A percentile compares a stretch with the other conserved stretches of the same genome.
Evolutionary conservation across 2,797 vertebrate genomes (phyloP).

Genomic region (Enteromius paludinosus): DNA sequence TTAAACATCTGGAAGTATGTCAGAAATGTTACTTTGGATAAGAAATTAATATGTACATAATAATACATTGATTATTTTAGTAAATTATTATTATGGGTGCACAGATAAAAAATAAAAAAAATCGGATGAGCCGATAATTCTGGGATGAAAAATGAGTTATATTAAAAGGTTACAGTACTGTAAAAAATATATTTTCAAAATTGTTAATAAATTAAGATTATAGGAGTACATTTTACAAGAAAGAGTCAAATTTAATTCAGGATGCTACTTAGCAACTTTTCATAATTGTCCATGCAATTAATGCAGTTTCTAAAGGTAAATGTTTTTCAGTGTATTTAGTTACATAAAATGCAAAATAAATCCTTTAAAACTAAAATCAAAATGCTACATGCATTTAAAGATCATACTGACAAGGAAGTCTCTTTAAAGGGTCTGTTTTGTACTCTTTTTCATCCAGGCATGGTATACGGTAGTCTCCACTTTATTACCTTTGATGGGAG

Average conservation of each 20-base stretch:
- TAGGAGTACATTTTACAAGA: neutral
- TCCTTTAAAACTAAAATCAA: neutral
- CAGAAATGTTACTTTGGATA: neutral
- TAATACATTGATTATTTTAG: neutral
- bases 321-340: neutral
- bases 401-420: neutral
- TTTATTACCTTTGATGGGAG: slow-evolving; percentile 83
- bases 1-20: neutral
- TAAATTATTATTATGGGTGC: neutral
- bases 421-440: neutral
- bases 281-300: neutral
- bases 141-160: neutral
- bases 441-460: slow-evolving; percentile 68
- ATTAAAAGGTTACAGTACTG: neutral
- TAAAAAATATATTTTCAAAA: neutral
- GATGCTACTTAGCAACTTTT: neutral
- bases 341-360: neutral
- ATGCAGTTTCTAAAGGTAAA: neutral
- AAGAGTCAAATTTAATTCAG: neutral
- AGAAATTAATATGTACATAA: neutral
- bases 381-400: neutral
- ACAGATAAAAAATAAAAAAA: neutral
- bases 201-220: neutral
- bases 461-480: slow-evolving; percentile 82
- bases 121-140: neutral